Conservation (phyloP, 2,888 invertebrate genomes). For the Hoplodrina blanda region DNA sequence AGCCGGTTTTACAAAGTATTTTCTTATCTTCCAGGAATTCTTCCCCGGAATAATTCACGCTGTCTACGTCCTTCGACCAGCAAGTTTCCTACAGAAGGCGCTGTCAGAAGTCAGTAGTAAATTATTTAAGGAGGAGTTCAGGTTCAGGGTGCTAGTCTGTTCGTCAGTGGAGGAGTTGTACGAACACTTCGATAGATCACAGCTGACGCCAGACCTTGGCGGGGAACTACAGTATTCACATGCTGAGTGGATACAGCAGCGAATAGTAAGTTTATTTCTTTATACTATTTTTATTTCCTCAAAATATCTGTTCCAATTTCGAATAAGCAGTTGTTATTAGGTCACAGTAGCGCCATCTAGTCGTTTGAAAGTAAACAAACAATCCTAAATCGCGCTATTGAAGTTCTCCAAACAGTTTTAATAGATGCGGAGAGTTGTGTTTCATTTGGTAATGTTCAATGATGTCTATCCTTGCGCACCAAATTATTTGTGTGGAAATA, state of each 20-base stretch:
- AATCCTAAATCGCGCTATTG: slow-evolving; percentile 63
- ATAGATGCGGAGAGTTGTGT: slow-evolving; percentile 4
- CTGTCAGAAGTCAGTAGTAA: slow-evolving; percentile 98
- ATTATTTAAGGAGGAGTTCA: slow-evolving; percentile 97
- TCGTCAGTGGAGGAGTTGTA: slow-evolving; percentile 96
- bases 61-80: slow-evolving; percentile 98
- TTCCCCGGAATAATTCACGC: slow-evolving; percentile 98
- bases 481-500: slow-evolving; percentile 75
- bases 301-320: not conserved
- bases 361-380: slow-evolving; percentile 21
- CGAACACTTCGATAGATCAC: slow-evolving; percentile 95
- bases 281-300: not conserved
- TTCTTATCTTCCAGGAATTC: slow-evolving; percentile 93
- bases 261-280: slow-evolving; percentile 96
- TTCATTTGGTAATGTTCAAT: slow-evolving; percentile 65
- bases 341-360: slow-evolving; percentile 58
- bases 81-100: slow-evolving; percentile 98
- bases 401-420: slow-evolving; percentile 45
- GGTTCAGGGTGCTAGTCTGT: slow-evolving; percentile 97
- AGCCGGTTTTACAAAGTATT: not conserved
- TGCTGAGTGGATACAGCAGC: slow-evolving; percentile 98
- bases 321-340: not conserved
- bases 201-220: slow-evolving; percentile 97
- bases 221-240: slow-evolving; percentile 97
- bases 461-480: slow-evolving; percentile 86